phyloP scores from a whole-genome alignment of 2,888 invertebrate genomes.

The Leptura quadrifasciata region DNA sequence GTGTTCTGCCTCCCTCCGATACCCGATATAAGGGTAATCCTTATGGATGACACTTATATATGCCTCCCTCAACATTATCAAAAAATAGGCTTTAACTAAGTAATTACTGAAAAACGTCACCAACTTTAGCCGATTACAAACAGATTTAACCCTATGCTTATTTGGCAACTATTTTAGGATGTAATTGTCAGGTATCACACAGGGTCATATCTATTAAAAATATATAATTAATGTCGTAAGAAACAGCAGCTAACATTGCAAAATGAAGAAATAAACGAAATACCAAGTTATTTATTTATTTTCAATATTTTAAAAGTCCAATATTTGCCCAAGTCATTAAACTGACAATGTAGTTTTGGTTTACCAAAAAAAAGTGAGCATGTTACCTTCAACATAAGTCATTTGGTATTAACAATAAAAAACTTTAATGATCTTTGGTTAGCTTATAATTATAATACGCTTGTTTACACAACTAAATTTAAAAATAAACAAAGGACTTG shows the following conservation, averaged over 20 bases:
- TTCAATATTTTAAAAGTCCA: neutral
- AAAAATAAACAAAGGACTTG: conserved; percentile 7
- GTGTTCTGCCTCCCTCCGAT: no score
- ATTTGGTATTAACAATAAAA: neutral
- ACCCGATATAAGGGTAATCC: no score
- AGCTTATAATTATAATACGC: conserved; percentile 1
- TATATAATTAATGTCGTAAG: neutral
- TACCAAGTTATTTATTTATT: neutral
- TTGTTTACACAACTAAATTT: neutral
- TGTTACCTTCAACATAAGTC: neutral
- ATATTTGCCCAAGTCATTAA: neutral
- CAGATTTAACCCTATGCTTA: no score
- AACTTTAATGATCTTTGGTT: neutral
- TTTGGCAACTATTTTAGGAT: neutral
- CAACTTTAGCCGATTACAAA: no score
- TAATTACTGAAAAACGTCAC: no score
- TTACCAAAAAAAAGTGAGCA: neutral
- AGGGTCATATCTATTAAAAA: neutral
- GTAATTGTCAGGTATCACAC: neutral
- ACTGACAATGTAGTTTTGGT: neutral
- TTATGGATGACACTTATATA: no score
- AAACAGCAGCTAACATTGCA: neutral
- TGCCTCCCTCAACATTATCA: no score
- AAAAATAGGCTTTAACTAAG: no score
- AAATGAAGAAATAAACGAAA: neutral